These are phyloP conservation scores for Gibbula magus DNA, from an alignment of 2,888 invertebrate species.

Conservation along the genomic window DNA sequence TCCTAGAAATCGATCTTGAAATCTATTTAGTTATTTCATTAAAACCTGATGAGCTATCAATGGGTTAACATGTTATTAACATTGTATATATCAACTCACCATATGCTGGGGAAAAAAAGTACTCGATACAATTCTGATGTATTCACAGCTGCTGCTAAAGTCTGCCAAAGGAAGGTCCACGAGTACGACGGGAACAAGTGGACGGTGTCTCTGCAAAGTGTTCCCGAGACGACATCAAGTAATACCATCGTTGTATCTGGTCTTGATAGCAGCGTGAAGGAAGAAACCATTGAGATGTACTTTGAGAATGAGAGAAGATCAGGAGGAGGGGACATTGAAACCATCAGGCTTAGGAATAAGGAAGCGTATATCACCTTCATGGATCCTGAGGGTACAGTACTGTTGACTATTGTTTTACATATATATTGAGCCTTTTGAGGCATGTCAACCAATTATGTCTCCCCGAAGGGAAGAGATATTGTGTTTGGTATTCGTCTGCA, in stretches of 20 bases:
- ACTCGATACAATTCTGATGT: too few relatives aligned
- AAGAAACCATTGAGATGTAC: slow-evolving; percentile 39
- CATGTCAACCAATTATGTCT: too few relatives aligned
- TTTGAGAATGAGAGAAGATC: slow-evolving; percentile 38
- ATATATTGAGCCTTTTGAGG: too few relatives aligned
- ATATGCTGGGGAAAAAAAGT: too few relatives aligned
- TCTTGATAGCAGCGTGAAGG: background rate
- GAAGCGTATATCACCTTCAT: slow-evolving; percentile 6
- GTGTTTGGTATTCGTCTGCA: too few relatives aligned
- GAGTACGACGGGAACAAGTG: background rate
- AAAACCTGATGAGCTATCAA: too few relatives aligned
- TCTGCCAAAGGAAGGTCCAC: background rate
- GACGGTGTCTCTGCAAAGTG: background rate
- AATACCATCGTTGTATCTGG: background rate
- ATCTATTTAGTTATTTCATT: too few relatives aligned
- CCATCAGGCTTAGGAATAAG: slow-evolving; percentile 9
- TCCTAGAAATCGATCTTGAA: too few relatives aligned
- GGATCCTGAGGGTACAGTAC: background rate
- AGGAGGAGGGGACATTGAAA: slow-evolving; percentile 37
- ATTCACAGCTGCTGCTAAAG: background rate
- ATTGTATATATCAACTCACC: too few relatives aligned
- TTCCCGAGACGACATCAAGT: background rate
- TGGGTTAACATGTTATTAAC: too few relatives aligned
- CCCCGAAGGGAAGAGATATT: too few relatives aligned
- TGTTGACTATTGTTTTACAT: too few relatives aligned